These are phyloP conservation scores for Habrosyne pyritoides DNA, from an alignment of 2,888 invertebrate species.

Conservation along the genomic window DNA sequence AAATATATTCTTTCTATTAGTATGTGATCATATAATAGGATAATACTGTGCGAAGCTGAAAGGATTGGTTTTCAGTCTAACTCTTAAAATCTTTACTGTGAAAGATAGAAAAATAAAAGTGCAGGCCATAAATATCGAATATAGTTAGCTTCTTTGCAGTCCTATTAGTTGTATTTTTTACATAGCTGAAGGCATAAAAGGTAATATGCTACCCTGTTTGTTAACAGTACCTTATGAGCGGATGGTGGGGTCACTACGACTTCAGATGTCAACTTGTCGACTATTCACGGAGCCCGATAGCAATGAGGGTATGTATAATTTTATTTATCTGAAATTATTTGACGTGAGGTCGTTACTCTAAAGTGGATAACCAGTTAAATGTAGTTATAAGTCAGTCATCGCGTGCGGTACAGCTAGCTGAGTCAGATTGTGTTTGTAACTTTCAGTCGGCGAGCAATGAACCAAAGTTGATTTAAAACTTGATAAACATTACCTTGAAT, in stretches of 20 bases:
- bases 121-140: too few relatives aligned
- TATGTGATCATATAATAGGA: too few relatives aligned
- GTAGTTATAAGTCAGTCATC: not conserved
- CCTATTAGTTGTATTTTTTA: too few relatives aligned
- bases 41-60: too few relatives aligned
- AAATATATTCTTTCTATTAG: too few relatives aligned
- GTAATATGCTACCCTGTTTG: not conserved
- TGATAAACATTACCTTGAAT: not conserved
- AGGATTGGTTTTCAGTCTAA: too few relatives aligned
- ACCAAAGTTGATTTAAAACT: not conserved
- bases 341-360: not conserved
- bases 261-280: constrained; percentile 95
- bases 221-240: constrained; percentile 86
- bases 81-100: too few relatives aligned
- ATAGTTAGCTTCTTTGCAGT: too few relatives aligned
- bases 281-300: constrained; percentile 89
- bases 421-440: not conserved
- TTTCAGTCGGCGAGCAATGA: not conserved
- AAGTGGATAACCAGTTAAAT: not conserved
- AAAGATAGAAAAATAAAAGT: too few relatives aligned
- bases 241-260: constrained; percentile 93
- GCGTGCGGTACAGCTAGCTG: not conserved
- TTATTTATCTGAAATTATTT: not conserved
- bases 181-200: not conserved
- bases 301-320: constrained; percentile 86